These are phyloP conservation scores for Hepsetus odoe DNA, from an alignment of 2,113 vertebrate genomes.

Conservation along the genomic window DNA sequence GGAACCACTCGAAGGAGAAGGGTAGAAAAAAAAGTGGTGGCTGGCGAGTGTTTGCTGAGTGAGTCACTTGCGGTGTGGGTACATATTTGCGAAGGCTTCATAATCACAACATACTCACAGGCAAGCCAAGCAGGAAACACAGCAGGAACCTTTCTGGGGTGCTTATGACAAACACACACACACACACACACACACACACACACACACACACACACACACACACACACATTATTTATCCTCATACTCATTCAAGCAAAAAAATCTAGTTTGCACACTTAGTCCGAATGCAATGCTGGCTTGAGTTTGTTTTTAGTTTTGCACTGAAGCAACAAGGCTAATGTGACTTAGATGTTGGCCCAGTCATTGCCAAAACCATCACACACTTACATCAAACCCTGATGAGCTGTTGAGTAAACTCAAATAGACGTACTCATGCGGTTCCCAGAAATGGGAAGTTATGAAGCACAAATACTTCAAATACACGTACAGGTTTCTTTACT, in stretches of 20 bases:
- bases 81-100: constrained; percentile 62
- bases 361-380: too few relatives aligned
- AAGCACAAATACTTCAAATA: too few relatives aligned
- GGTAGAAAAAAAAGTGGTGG: neutral
- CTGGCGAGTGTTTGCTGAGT: constrained; percentile 60
- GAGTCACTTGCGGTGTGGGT: constrained; percentile 60
- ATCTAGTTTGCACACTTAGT: too few relatives aligned
- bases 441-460: too few relatives aligned
- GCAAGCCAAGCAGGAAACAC: constrained; percentile 59
- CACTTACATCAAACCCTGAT: too few relatives aligned
- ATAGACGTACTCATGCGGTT: too few relatives aligned
- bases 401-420: too few relatives aligned
- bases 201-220: constrained; percentile 10
- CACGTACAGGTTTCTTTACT: too few relatives aligned
- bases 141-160: constrained; percentile 59
- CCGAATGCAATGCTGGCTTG: too few relatives aligned
- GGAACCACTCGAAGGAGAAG: constrained; percentile 42
- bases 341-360: too few relatives aligned
- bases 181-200: constrained; percentile 18
- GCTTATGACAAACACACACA: constrained; percentile 1
- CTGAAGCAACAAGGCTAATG: too few relatives aligned
- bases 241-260: constrained; percentile 1
- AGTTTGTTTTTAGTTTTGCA: too few relatives aligned
- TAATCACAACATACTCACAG: constrained; percentile 56
- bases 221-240: neutral